A percentile compares a stretch with the other conserved stretches of the same genome.
These are phyloP conservation scores for Steinernema hermaphroditum DNA, from an alignment of 2,888 invertebrate species.

Conservation along the genomic window DNA sequence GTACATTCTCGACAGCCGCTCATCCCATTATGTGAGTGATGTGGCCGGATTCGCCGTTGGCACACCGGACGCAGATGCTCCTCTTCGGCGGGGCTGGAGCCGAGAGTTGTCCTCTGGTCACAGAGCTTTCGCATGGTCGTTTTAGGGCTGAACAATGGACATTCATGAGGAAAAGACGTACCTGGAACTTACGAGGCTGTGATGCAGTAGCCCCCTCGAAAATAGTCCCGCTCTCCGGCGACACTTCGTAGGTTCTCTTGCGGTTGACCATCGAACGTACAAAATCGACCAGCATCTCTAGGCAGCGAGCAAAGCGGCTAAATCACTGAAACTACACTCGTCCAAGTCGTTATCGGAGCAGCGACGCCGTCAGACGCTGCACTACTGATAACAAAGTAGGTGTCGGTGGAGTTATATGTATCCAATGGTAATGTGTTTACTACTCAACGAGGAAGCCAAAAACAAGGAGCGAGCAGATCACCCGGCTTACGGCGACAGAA, in stretches of 20 bases:
- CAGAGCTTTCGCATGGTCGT: slow-evolving; percentile 10
- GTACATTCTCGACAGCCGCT: not conserved
- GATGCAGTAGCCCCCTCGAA: not conserved
- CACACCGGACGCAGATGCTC: slow-evolving; percentile 26
- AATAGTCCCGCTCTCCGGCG: not conserved
- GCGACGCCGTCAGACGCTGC: no score
- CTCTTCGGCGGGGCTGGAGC: not conserved
- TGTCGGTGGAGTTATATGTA: no score
- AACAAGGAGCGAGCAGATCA: no score
- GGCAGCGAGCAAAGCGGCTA: not conserved
- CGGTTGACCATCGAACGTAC: not conserved
- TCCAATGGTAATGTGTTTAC: no score
- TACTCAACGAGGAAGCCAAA: no score
- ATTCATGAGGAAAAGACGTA: not conserved
- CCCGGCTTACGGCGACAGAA: no score
- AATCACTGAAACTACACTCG: no score
- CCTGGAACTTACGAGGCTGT: slow-evolving; percentile 2
- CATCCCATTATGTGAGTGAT: slow-evolving; percentile 31
- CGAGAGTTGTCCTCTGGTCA: not conserved
- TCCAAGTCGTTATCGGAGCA: no score
- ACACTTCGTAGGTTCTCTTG: not conserved
- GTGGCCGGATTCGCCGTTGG: slow-evolving; percentile 32
- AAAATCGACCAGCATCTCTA: not conserved
- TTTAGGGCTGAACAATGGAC: not conserved
- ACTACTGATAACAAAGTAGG: no score